Evolutionary conservation across 2,888 invertebrate genomes (phyloP), one percentile per base, ranked within the genome.

Genomic region (Villa cingulata): DNA sequence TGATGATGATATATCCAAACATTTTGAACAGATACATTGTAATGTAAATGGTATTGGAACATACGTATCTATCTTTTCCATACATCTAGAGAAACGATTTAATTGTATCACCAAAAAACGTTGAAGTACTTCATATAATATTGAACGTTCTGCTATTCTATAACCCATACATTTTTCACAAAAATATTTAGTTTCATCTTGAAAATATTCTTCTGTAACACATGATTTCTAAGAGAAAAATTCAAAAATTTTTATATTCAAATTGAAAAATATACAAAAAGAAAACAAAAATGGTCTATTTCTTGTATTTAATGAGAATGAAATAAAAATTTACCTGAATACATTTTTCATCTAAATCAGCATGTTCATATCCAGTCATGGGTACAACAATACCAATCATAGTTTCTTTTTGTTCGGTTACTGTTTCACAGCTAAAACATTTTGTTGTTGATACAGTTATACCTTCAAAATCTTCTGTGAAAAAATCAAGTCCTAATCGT

Each of bases 321-420:
- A 29, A 17, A 29, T 9, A 39, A 15, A 14, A 37, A 46, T 51
- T 55, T 51, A 68, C 68, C 59, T 69, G 70, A 56, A 70, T 69
- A 53, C 66, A 70, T 20, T 73, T 56, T 29, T 69, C 64, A 50
- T 59, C 61, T 57, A 66, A 42, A 59, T 68, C 57, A 50, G 60
- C 54, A 54, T 65, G 66, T 38, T 74, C 75, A 37, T 76, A 75
- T 29, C 77, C 78, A 5, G 77, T 76, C 50, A 87, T 84, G 14
- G 87, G 87, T 59, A 88, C 86, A 58, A 86, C 85, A 59, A 90
- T 83, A 67, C 89, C 89, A 62, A 86, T 84, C 66, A 92, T 91
- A 4, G 85, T 84, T 66, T 94, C 91, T 57, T 86, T 83, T 53
- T 86, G 77, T 66, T 90, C 86, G 15, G 87, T 86, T 44, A 86